Evolutionary conservation across 2,113 vertebrate genomes (phyloP), one percentile per base, ranked within the genome.

Genomic region (Myotis davidii): DNA sequence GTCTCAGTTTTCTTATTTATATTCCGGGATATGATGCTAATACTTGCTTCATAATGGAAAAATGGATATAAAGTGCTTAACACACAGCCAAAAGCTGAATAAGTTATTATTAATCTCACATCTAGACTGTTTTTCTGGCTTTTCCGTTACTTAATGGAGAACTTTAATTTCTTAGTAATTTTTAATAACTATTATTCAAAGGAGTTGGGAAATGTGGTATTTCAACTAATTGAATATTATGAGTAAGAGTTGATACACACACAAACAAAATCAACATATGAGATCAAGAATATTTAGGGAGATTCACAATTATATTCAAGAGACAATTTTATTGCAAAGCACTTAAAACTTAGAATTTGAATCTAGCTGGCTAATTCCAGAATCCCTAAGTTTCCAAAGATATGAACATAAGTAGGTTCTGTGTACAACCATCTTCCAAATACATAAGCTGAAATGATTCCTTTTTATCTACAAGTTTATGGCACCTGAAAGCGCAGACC

Each of bases 271-370:
- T 37, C 61, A 77, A 67, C 42, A 6, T 20, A 34, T 27, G 48
- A 90, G 37, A 94, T 56, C 73, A 76, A 92, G 29, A 52, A 88
- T 81, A 93, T 32, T 78, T 77, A 90, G 45, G n/a, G n/a, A 93
- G 48, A 81, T 17, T 85, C 39, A 93, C 5, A 91, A 21, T 74
- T 78, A 45, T 61, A 92, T 87, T 89, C 25, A 61, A 73, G 65
- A 84, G 37, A 32, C 18, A 88, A 25, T 88, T 45, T 61, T 56
- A 39, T 23, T 91, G 67, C 32, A 78, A 91, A 94, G 54, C 72
- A 37, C 67, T 92, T 88, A 27, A 85, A 88, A 50, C 11, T 3
- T 9, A 32, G 61, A 42, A 34, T 95, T 84, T 82, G 59, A 78
- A 52, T 79, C 16, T 10, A 64, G 39, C 3, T 70, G 29, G 18